Evolutionary conservation across 2,113 vertebrate species (phyloP), one percentile per base, ranked within the genome.

Genomic region (Esox niger): DNA sequence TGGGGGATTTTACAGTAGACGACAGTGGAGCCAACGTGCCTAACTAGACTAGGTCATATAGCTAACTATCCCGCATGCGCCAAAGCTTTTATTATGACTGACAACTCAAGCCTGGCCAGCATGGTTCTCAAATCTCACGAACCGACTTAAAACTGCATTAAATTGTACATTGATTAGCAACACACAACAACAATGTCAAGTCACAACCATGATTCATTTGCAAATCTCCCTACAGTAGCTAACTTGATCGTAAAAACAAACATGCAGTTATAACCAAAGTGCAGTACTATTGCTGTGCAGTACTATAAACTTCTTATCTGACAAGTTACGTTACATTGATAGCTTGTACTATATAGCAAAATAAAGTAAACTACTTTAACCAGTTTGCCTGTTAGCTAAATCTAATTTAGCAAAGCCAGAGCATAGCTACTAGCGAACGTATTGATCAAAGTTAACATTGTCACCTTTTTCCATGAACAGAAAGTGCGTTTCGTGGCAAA

Each of bases 1-100:
- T 43, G 15, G 3, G 38, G 13, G 38, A 43, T 43, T 2, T 43
- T 43, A 43, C 17, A 15, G 38, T 59, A 20, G 59, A 32, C 59
- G 31, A 35, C 59, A 61, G 59, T 38, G 30, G 35, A 15, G 20
- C 31, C 59, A 61, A 61, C 59, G 59, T 61, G 59, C 59, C 26
- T 33, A 2, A 23, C 55, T 27, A 57, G 10, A n/a, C 20, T 54
- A 23, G n/a, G 49, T 7, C 20, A 21, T 13, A 52, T 23, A 52
- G 20, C 4, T 9, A 23, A 2, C 20, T n/a, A 54, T 54, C 21
- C 21, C n/a, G n/a, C 8, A 25, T 25, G 13, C 25, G 21, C 55
- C 27, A 9, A 15, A 27, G 9, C 1, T 10, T 26, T 57, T 26
- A 4, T 57, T 26, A 23, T 57, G 13, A 7, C 9, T 25, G 25